phyloP scores from a whole-genome alignment of 2,113 vertebrate species.

The Zapornia atra region DNA sequence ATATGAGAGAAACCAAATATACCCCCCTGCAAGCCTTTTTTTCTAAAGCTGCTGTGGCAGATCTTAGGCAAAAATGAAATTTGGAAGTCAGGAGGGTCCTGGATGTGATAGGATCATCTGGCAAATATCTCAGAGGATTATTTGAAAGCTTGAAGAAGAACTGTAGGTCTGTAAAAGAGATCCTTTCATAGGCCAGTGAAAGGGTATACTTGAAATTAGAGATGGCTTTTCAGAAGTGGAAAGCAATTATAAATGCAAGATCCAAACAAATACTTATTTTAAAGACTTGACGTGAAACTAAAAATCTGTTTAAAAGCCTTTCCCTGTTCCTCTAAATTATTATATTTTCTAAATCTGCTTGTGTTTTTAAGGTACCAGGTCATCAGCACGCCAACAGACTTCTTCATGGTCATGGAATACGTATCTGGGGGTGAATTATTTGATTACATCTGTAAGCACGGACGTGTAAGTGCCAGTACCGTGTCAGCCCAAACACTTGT shows the following conservation, averaged over 20 bases:
- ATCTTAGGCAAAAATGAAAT: constrained; percentile 3
- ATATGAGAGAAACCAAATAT: neutral
- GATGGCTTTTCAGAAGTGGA: neutral
- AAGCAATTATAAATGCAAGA: neutral
- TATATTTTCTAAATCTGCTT: neutral
- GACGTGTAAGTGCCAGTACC: constrained; percentile 85
- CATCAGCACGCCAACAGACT: constrained; percentile 97
- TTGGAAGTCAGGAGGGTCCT: neutral
- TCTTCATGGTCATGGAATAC: constrained; percentile 99
- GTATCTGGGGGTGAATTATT: constrained; percentile 97
- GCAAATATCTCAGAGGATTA: constrained; percentile 24
- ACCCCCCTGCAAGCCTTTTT: neutral
- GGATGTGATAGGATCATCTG: neutral
- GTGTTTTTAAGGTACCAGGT: constrained; percentile 91
- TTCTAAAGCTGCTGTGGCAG: neutral
- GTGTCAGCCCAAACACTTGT: neutral
- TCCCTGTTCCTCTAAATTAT: neutral
- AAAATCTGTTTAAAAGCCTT: neutral
- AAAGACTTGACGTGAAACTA: neutral
- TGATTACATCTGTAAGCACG: constrained; percentile 99
- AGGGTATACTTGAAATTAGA: neutral
- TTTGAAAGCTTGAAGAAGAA: neutral
- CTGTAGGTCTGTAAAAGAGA: neutral
- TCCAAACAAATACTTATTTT: neutral
- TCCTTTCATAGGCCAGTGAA: constrained; percentile 5